A percentile compares a stretch with the other conserved stretches of the same genome.
Evolutionary conservation across 2,113 vertebrate genomes (phyloP).

Genomic region (Jaculus jaculus): DNA sequence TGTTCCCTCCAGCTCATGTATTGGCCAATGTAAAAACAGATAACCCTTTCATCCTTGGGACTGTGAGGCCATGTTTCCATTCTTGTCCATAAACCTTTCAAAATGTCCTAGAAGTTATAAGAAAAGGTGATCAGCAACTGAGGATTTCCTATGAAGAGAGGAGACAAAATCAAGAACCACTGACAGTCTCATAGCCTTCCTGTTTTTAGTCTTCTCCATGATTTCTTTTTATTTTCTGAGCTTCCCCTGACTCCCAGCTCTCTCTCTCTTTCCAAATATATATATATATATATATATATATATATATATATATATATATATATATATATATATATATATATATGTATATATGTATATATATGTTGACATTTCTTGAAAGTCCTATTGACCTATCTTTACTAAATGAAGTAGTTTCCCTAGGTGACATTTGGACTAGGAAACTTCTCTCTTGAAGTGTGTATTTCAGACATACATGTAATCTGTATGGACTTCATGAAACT

Average conservation of each 20-base stretch:
- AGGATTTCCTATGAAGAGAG: background rate
- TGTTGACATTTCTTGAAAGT: background rate
- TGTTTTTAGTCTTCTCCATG: background rate
- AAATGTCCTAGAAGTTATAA: background rate
- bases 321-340: background rate
- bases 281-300: no score
- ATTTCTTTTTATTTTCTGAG: background rate
- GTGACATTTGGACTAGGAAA: background rate
- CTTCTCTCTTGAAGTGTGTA: background rate
- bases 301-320: background rate
- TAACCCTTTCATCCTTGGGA: background rate
- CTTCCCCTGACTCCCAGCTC: background rate
- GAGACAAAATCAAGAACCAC: background rate
- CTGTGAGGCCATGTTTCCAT: background rate
- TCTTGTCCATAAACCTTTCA: background rate
- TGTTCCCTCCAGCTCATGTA: no score
- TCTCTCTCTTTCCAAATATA: accelerated
- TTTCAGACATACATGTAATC: background rate
- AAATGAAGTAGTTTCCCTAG: background rate
- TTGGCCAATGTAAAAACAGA: background rate
- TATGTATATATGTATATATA: background rate
- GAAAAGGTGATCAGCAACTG: background rate
- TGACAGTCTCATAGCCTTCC: background rate
- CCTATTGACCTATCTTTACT: background rate
- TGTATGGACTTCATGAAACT: background rate